A percentile compares a stretch with the other conserved stretches of the same genome.
Conservation (phyloP, 2,797 vertebrate genomes). For the Apogon talboti region DNA sequence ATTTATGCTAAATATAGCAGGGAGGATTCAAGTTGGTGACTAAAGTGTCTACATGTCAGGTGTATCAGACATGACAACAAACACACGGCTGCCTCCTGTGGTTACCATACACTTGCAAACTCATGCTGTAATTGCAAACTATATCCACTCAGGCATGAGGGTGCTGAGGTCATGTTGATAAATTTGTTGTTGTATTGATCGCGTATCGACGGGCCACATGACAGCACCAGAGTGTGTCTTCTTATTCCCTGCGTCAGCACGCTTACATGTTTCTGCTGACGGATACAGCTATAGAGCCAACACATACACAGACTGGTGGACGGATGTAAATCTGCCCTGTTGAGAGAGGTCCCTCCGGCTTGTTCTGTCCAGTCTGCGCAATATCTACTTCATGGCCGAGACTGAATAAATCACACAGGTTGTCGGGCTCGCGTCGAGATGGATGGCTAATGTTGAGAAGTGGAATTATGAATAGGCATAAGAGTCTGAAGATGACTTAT, state of each 20-base stretch:
- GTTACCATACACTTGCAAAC: too few species aligned
- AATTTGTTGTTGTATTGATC: slow-evolving; percentile 65
- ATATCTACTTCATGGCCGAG: slow-evolving; percentile 50
- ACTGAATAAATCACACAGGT: slow-evolving; percentile 62
- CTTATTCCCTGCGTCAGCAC: slow-evolving; percentile 60
- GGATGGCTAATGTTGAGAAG: slow-evolving; percentile 40
- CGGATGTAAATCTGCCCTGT: slow-evolving; percentile 65
- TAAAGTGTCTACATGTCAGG: too few species aligned
- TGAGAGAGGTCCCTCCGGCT: slow-evolving; percentile 51
- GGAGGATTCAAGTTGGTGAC: too few species aligned
- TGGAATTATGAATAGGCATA: slow-evolving; percentile 47
- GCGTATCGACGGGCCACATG: slow-evolving; percentile 17
- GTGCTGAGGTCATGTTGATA: slow-evolving; percentile 50
- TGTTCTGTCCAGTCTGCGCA: slow-evolving; percentile 42
- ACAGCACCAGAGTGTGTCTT: slow-evolving; percentile 35
- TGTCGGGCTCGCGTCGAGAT: slow-evolving; percentile 52
- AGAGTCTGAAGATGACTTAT: slow-evolving; percentile 21
- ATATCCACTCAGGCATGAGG: slow-evolving; percentile 39
- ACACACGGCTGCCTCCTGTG: neutral
- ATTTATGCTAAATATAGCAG: too few species aligned
- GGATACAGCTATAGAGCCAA: slow-evolving; percentile 56
- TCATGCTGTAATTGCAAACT: slow-evolving; percentile 28
- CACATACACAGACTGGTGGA: slow-evolving; percentile 25
- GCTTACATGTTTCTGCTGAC: slow-evolving; percentile 72
- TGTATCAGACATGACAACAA: too few species aligned